Percentiles rank a stretch among this genome's conserved stretches.
Evolutionary conservation across 2,113 vertebrate genomes (phyloP).

Genomic region (Paradisaea rubra): DNA sequence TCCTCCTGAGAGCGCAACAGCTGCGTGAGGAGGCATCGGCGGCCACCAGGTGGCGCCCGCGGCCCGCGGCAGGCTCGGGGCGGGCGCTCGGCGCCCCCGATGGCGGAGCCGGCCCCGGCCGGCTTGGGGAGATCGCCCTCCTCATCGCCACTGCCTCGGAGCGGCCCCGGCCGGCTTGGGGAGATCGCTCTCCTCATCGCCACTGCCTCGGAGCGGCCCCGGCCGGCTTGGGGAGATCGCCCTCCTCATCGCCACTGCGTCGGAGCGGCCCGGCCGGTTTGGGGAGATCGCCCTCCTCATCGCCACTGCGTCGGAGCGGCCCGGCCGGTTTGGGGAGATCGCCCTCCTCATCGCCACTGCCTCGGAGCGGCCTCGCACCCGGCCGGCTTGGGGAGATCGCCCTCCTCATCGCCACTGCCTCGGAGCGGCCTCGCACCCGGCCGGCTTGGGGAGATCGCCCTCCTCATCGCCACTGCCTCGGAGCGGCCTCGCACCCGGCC

Average conservation of each 20-base stretch:
- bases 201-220: not conserved
- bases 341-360: not conserved
- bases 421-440: not conserved
- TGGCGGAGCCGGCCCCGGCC: too few relatives aligned
- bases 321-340: not conserved
- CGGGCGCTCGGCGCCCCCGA: accelerated
- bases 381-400: not conserved
- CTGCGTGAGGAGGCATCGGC: too few relatives aligned
- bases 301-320: too few relatives aligned
- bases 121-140: too few relatives aligned
- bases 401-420: not conserved
- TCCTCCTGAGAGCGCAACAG: not conserved
- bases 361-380: too few relatives aligned
- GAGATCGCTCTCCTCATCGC: not conserved
- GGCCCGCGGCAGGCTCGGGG: accelerated
- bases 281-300: not conserved
- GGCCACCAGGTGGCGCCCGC: slow-evolving; percentile 9
- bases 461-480: not conserved
- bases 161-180: not conserved
- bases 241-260: not conserved
- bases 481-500: not conserved
- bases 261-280: too few relatives aligned
- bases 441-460: not conserved
- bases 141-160: not conserved
- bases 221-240: accelerated